Percentiles rank a stretch among this genome's conserved stretches.
phyloP scores from a whole-genome alignment of 2,113 vertebrate genomes.

The Coturnix japonica region DNA sequence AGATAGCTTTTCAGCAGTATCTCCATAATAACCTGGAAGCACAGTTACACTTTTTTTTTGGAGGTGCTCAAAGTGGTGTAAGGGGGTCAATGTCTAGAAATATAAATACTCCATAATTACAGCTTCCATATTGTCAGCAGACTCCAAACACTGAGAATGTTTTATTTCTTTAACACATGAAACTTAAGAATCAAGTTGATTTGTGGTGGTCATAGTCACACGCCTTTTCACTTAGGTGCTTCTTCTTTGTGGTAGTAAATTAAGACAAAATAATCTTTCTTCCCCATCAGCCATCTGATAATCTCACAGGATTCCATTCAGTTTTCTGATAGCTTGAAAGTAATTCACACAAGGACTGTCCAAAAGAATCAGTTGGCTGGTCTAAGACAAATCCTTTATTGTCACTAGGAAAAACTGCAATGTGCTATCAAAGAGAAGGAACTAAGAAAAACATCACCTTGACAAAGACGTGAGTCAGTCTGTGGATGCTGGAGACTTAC shows the following conservation, averaged over 20 bases:
- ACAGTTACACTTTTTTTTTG: background rate
- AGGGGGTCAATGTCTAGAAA: background rate
- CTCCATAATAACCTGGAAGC: background rate
- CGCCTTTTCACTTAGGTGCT: background rate
- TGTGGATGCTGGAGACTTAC: background rate
- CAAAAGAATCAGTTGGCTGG: background rate
- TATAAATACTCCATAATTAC: background rate
- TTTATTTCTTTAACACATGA: background rate
- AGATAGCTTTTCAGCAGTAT: background rate
- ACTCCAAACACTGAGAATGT: background rate
- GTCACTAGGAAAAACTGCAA: background rate
- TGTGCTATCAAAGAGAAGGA: background rate
- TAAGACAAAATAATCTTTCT: background rate
- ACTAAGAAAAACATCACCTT: background rate
- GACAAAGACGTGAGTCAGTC: background rate
- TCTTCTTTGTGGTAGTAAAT: background rate
- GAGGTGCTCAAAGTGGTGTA: background rate
- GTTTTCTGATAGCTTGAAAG: background rate
- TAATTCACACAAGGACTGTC: background rate
- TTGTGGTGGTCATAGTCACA: background rate
- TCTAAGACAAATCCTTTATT: background rate
- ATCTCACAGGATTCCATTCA: background rate
- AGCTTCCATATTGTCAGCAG: background rate
- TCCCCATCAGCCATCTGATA: background rate
- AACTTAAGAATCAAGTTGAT: background rate